phyloP scores from a whole-genome alignment of 2,797 vertebrate species.

The Ciconia nigra region DNA sequence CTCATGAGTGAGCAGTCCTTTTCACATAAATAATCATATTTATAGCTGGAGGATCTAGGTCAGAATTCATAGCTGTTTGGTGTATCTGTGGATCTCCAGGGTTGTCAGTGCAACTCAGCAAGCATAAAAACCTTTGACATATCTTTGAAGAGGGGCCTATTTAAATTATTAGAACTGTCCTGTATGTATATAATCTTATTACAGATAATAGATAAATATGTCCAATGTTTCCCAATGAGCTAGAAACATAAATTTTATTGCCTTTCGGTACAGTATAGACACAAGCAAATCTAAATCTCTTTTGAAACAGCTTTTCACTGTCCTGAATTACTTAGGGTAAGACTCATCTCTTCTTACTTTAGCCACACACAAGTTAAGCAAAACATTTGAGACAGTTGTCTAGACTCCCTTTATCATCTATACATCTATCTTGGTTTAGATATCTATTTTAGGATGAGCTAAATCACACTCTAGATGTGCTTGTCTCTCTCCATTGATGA shows the following conservation, averaged over 20 bases:
- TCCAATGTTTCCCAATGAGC: background rate
- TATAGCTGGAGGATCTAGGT: background rate
- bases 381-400: background rate
- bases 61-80: background rate
- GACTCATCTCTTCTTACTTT: background rate
- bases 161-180: background rate
- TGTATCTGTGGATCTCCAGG: background rate
- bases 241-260: background rate
- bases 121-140: background rate
- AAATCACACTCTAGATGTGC: background rate
- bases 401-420: background rate
- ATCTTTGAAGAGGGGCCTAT: background rate
- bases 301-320: background rate
- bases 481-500: background rate
- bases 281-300: background rate
- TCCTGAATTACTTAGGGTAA: background rate
- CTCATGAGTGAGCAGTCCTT: background rate
- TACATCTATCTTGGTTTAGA: background rate
- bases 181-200: background rate
- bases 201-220: background rate
- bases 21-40: background rate
- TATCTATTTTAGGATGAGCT: constrained; percentile 13
- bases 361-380: background rate
- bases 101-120: background rate
- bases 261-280: background rate